phyloP scores from a whole-genome alignment of 2,888 invertebrate genomes.

The Halictus ligatus region DNA sequence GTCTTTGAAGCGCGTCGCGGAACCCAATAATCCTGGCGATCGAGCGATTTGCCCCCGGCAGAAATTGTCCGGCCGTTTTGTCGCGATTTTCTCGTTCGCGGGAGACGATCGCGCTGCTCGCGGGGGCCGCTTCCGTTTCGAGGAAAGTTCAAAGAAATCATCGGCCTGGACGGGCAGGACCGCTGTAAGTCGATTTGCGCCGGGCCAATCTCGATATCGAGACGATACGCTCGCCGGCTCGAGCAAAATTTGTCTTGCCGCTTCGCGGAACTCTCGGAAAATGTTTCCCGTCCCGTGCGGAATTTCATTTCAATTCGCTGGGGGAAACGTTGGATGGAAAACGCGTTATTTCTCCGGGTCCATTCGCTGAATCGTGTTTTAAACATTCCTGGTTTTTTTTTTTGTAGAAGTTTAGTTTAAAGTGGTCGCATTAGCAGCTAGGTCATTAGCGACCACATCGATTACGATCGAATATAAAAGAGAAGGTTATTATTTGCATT shows the following conservation, averaged over 20 bases:
- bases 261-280: not conserved
- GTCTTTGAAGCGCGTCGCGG: conserved; percentile 14
- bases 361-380: not conserved
- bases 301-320: not conserved
- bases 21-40: conserved; percentile 35
- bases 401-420: no score
- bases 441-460: no score
- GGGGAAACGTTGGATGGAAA: not conserved
- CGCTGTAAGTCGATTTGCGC: not conserved
- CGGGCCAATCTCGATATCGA: conserved; percentile 10
- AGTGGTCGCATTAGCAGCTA: no score
- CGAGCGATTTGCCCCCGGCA: conserved; percentile 11
- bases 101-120: not conserved
- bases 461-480: no score
- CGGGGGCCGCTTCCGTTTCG: conserved; percentile 13
- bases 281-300: not conserved
- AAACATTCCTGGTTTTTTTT: not conserved
- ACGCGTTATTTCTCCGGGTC: not conserved
- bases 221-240: not conserved
- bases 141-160: conserved; percentile 5
- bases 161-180: not conserved
- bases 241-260: not conserved
- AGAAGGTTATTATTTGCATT: no score
- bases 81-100: not conserved
- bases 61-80: conserved; percentile 19